Evolutionary conservation across 1,140 invertebrate species (phyloP).

Genomic region (Drosophila simulans): DNA sequence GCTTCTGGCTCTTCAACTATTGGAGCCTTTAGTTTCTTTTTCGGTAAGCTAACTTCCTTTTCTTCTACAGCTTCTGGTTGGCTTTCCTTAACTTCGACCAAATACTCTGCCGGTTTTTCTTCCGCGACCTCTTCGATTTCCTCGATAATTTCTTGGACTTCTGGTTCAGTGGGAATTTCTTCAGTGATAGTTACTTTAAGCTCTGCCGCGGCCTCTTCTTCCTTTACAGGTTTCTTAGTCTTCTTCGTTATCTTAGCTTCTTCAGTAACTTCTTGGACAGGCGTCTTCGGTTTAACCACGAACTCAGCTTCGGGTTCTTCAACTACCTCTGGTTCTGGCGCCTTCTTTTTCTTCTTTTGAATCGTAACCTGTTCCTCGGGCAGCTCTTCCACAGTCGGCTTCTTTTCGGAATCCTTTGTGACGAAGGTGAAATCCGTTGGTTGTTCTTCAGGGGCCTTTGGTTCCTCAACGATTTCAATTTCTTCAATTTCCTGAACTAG

Average conservation of each 20-base stretch:
- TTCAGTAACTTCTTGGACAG: conserved; percentile 73
- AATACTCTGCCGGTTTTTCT: conserved; percentile 43
- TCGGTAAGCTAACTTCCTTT: conserved; percentile 54
- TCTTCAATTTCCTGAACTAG: conserved; percentile 71
- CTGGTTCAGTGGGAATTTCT: conserved; percentile 44
- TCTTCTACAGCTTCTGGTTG: conserved; percentile 48
- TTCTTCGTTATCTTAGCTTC: conserved; percentile 79
- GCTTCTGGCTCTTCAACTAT: conserved; percentile 67
- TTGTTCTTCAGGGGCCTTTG: conserved; percentile 39
- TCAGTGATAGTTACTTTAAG: conserved; percentile 63
- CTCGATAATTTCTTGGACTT: conserved; percentile 63
- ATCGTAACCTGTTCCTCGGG: conserved; percentile 72
- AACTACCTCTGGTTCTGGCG: conserved; percentile 39
- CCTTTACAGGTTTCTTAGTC: conserved; percentile 46
- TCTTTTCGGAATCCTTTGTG: conserved; percentile 63
- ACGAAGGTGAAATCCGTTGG: conserved; percentile 51
- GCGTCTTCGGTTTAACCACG: conserved; percentile 63
- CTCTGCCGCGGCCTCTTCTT: conserved; percentile 69
- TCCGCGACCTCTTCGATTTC: conserved; percentile 55
- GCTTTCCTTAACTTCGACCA: conserved; percentile 59
- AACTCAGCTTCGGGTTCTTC: conserved; percentile 80
- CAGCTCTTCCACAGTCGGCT: conserved; percentile 61
- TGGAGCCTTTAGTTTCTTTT: conserved; percentile 50
- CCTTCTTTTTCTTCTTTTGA: conserved; percentile 66
- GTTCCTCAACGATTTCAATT: conserved; percentile 57